phyloP scores from a whole-genome alignment of 2,113 vertebrate species.

The Cichladusa arquata region DNA sequence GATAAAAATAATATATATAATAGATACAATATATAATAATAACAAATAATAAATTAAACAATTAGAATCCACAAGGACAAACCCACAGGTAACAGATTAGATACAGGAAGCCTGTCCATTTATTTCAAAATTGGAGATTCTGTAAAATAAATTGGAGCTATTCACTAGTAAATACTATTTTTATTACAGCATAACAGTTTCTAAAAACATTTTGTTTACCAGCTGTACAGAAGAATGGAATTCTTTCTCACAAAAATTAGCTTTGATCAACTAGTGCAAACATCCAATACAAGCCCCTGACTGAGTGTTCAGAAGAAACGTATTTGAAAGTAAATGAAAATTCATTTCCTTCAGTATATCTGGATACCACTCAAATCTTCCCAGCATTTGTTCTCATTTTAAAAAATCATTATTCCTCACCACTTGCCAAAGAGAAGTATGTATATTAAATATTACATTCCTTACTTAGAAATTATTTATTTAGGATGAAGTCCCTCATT shows the following conservation, averaged over 20 bases:
- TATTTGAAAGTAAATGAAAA: slow-evolving; percentile 7
- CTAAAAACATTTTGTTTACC: slow-evolving; percentile 18
- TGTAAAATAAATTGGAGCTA: slow-evolving; percentile 58
- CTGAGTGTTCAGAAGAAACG: slow-evolving; percentile 18
- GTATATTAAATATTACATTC: neutral
- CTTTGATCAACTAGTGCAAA: slow-evolving; percentile 46
- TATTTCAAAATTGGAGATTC: slow-evolving; percentile 63
- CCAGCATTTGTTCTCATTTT: neutral
- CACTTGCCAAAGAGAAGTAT: neutral
- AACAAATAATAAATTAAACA: neutral
- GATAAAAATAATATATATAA: neutral
- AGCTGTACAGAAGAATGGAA: slow-evolving; percentile 48
- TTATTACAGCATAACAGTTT: slow-evolving; percentile 19
- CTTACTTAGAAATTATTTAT: neutral
- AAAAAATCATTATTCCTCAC: neutral
- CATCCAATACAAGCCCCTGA: slow-evolving; percentile 16
- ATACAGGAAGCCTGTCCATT: slow-evolving; percentile 46
- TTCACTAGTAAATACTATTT: slow-evolving; percentile 41
- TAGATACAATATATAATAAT: neutral
- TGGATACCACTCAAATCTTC: slow-evolving; percentile 4
- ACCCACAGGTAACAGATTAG: neutral
- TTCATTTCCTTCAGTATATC: neutral
- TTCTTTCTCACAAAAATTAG: slow-evolving; percentile 41
- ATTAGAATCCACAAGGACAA: neutral
- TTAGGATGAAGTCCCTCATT: neutral